phyloP scores from a whole-genome alignment of 2,113 vertebrate species.

The Pycnonotus jocosus region DNA sequence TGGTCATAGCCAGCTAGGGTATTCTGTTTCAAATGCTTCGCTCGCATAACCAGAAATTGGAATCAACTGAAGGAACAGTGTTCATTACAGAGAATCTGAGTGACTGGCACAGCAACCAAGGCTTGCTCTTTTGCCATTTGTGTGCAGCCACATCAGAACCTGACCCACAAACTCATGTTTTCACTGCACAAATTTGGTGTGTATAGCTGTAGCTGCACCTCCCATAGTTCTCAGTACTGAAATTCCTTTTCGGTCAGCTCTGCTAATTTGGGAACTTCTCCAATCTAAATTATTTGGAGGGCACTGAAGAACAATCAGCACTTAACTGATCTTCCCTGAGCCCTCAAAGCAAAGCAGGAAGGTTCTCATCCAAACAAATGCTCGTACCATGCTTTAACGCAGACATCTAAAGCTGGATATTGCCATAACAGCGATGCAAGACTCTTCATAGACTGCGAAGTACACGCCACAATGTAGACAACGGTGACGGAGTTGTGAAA shows the following conservation, averaged over 20 bases:
- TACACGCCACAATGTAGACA: accelerated
- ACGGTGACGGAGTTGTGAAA: not conserved
- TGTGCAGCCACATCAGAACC: not conserved
- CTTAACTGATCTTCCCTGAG: not conserved
- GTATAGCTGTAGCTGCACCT: not conserved
- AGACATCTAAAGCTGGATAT: not conserved
- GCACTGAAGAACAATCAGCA: not conserved
- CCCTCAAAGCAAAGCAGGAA: not conserved
- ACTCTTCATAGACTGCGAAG: not conserved
- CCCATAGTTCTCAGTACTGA: not conserved
- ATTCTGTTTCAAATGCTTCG: not conserved
- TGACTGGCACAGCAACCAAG: not conserved
- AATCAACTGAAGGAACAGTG: not conserved
- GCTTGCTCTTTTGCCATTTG: not conserved
- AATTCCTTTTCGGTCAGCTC: not conserved
- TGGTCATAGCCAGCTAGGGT: not conserved
- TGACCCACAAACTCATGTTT: not conserved
- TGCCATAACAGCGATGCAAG: not conserved
- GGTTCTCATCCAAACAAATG: not conserved
- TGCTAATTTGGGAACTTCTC: not conserved
- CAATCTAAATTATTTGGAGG: not conserved
- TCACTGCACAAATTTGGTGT: not conserved
- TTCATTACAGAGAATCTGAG: not conserved
- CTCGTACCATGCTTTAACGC: not conserved
- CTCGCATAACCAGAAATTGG: not conserved